Conservation (phyloP, 2,113 vertebrate genomes). For the Glaucomys volans region DNA sequence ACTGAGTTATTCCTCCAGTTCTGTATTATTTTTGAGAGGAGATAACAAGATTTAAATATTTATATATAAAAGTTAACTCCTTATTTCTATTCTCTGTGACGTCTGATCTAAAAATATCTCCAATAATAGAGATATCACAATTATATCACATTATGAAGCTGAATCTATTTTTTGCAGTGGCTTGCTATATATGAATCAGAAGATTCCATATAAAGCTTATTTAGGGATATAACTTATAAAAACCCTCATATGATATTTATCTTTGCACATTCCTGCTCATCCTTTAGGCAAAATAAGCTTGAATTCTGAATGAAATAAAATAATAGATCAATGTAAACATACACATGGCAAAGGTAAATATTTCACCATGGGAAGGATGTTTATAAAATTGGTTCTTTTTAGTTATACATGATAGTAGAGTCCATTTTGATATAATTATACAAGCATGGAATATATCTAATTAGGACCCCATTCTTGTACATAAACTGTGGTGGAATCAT, state of each 20-base stretch:
- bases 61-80: not conserved
- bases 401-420: too few species aligned
- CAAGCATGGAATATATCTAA: too few species aligned
- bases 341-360: too few species aligned
- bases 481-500: too few species aligned
- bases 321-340: too few species aligned
- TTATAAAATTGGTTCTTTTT: not conserved
- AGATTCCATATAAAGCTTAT: not conserved
- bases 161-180: not conserved
- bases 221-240: not conserved
- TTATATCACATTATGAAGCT: not conserved
- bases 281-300: not conserved
- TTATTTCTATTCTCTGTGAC: not conserved
- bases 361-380: not conserved
- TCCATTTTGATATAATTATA: too few species aligned
- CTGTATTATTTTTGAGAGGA: slow-evolving; percentile 45
- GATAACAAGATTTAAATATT: not conserved
- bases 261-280: not conserved
- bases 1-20: too few species aligned
- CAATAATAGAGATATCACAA: not conserved
- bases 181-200: not conserved
- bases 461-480: too few species aligned
- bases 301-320: not conserved
- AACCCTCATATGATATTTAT: not conserved
- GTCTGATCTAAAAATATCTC: not conserved